These are phyloP conservation scores for Melanchra persicariae DNA, from an alignment of 2,888 invertebrate genomes.

Conservation along the genomic window DNA sequence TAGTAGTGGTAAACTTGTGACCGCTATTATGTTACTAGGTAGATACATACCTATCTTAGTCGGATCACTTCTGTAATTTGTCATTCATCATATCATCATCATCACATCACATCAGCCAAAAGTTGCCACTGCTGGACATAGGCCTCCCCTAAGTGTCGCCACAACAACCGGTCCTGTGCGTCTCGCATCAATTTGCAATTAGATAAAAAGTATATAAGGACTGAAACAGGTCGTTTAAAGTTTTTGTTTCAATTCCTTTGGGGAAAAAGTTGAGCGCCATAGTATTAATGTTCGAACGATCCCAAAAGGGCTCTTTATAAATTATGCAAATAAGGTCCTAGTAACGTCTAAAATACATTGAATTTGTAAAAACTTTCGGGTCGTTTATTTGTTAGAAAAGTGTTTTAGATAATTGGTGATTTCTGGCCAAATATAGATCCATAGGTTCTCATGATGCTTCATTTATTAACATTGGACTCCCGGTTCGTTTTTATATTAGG, in stretches of 20 bases:
- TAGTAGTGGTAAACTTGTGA: no score
- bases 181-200: slow-evolving; percentile 5
- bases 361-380: background rate
- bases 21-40: no score
- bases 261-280: slow-evolving; percentile 12
- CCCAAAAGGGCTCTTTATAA: background rate
- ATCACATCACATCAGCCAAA: no score
- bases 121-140: no score
- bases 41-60: background rate
- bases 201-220: slow-evolving; percentile 22
- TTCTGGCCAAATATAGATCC: background rate
- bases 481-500: no score
- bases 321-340: slow-evolving; percentile 5
- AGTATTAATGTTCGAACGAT: slow-evolving; percentile 3
- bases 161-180: no score
- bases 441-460: background rate
- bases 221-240: slow-evolving; percentile 25
- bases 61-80: slow-evolving; percentile 2
- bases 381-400: background rate
- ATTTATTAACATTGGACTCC: no score
- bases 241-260: slow-evolving; percentile 32
- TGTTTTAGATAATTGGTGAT: background rate
- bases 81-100: no score
- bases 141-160: no score
- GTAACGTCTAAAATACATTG: background rate